Conservation (phyloP, 1,140 invertebrate genomes). For the Acyrthosiphon pisum region DNA sequence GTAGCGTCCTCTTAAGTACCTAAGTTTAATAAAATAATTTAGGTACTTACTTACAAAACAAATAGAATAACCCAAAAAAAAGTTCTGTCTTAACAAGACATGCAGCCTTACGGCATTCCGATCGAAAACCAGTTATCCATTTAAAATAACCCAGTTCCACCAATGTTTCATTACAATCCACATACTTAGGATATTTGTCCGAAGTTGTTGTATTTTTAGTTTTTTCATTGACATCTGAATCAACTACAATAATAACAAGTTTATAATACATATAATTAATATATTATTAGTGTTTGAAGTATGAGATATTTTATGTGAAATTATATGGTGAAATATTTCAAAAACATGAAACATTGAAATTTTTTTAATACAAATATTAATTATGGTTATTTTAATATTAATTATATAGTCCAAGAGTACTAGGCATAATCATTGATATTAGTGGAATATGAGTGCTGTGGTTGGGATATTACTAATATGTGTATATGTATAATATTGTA, state of each 20-base stretch:
- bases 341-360: too few species aligned
- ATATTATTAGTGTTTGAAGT: not conserved
- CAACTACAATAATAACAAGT: slow-evolving; percentile 28
- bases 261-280: not conserved
- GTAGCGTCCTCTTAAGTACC: too few species aligned
- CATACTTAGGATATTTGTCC: slow-evolving; percentile 39
- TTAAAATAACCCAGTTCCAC: slow-evolving; percentile 45
- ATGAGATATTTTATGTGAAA: too few species aligned
- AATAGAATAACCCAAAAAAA: slow-evolving; percentile 23
- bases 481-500: too few species aligned
- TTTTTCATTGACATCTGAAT: slow-evolving; percentile 26
- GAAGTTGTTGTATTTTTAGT: slow-evolving; percentile 3
- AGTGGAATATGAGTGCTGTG: too few species aligned
- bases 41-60: slow-evolving; percentile 31
- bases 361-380: too few species aligned
- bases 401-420: too few species aligned
- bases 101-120: not conserved
- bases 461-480: too few species aligned
- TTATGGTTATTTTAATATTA: too few species aligned
- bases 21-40: not conserved
- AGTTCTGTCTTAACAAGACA: not conserved
- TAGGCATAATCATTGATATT: too few species aligned
- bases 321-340: too few species aligned
- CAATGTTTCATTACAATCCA: slow-evolving; percentile 52
- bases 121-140: slow-evolving; percentile 51